Evolutionary conservation across 37 sponge, comb jelly and placozoan species (phyloP), one percentile per base, ranked within the genome.

Genomic region (Bolinopsis microptera): DNA sequence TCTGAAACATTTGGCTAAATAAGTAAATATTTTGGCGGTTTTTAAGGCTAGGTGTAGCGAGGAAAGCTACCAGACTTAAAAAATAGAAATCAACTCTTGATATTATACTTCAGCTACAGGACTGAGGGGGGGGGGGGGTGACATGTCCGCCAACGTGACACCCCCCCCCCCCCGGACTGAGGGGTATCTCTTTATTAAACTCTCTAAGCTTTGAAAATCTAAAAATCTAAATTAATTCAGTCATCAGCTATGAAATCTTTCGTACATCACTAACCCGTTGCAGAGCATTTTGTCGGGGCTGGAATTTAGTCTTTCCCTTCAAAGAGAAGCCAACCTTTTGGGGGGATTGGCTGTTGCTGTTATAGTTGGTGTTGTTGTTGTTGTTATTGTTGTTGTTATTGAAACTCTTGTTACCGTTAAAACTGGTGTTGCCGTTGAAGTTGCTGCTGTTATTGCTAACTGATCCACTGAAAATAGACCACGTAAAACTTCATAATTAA

Each of bases 301-400:
- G 90, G 90, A 41, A 86, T 40, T 38, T 86, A 8, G 90, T 39
- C 80, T 77, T 77, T 35, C 36, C 80, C 36, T 34, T 77, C 21
- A 77, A 36, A 77, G 36, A 21, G 35, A 77, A 77, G 1, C 80
- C 80, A 34, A 77, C 36, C 32, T 77, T 77, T 28, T 27, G 32
- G 1, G 80, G 80, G 27, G 80, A 77, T 18, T 32, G 27, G 80
- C 33, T 77, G 22, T 34, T 34, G 21, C 5, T 16, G 37, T 32
- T 77, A 32, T 2, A 8, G 30, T 70, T 70, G 74, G 16, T 24
- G 26, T 22, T 26, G 16, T 70, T 22, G 74, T 70, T 70, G 0
- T 8, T 1, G 80, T 77, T 77, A 18, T 77, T 34, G 37, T 36
- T 34, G 30, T 22, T 70, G 74, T 26, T 26, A 61, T 61, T n/a